These are phyloP conservation scores for Spinibarbus caldwelli DNA, from an alignment of 2,797 vertebrate species.

Conservation along the genomic window DNA sequence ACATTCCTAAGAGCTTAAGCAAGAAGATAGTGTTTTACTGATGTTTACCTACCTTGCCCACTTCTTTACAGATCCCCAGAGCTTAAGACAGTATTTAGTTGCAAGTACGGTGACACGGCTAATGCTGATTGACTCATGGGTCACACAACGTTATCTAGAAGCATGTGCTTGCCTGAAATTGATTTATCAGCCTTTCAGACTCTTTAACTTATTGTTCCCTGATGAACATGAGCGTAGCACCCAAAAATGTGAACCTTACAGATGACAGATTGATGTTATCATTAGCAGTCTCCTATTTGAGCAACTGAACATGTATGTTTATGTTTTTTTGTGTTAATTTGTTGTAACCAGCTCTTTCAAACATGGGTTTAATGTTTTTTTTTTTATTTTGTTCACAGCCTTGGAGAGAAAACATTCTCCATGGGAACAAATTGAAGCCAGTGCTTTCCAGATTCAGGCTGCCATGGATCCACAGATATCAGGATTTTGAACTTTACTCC, in stretches of 20 bases:
- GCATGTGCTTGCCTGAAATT: slow-evolving; percentile 36
- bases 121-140: slow-evolving; percentile 60
- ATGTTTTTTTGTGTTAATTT: neutral
- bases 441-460: slow-evolving; percentile 69
- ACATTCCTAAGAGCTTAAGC: slow-evolving; percentile 61
- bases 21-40: slow-evolving; percentile 60
- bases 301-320: neutral
- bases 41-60: slow-evolving; percentile 53
- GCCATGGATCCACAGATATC: slow-evolving; percentile 69
- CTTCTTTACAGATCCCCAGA: slow-evolving; percentile 43
- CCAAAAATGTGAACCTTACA: slow-evolving; percentile 39
- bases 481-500: slow-evolving; percentile 81
- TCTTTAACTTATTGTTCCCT: slow-evolving; percentile 51
- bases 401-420: slow-evolving; percentile 79
- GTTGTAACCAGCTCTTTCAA: neutral
- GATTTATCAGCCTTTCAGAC: slow-evolving; percentile 50
- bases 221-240: slow-evolving; percentile 33
- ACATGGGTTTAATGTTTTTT: neutral
- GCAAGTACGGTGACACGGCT: slow-evolving; percentile 58
- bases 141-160: slow-evolving; percentile 41
- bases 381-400: slow-evolving; percentile 62
- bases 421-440: slow-evolving; percentile 68
- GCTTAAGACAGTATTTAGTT: slow-evolving; percentile 60
- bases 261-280: slow-evolving; percentile 19
- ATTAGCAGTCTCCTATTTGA: slow-evolving; percentile 7